Percentiles rank a stretch among this genome's conserved stretches.
phyloP scores from a whole-genome alignment of 2,797 vertebrate genomes.

The Danio aesculapii region DNA sequence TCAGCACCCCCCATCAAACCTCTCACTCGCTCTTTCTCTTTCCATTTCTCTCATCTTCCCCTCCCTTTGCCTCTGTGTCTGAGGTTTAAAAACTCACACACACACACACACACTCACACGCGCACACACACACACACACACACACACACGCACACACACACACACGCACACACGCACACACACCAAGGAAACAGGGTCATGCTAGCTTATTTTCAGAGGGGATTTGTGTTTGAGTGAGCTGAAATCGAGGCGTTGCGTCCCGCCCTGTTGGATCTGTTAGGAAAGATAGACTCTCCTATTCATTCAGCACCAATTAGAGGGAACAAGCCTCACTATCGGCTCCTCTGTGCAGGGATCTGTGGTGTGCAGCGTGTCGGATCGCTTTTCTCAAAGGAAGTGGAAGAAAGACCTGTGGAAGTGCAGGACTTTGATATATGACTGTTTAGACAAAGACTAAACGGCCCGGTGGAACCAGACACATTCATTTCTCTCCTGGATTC shows the following conservation, averaged over 20 bases:
- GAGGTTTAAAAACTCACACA: slow-evolving; percentile 71
- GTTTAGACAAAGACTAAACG: slow-evolving; percentile 22
- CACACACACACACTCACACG: slow-evolving; percentile 19
- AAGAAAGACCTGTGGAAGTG: slow-evolving; percentile 8
- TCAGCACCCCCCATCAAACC: slow-evolving; percentile 52
- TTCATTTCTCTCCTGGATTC: slow-evolving; percentile 1
- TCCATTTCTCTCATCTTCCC: slow-evolving; percentile 63
- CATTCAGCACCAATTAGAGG: slow-evolving; percentile 48
- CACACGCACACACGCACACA: too few species aligned
- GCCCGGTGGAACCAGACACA: not conserved
- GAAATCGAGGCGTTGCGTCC: slow-evolving; percentile 62
- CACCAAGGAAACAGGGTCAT: slow-evolving; percentile 92
- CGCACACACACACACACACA: too few species aligned
- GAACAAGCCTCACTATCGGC: slow-evolving; percentile 33
- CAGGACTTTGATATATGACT: slow-evolving; percentile 6
- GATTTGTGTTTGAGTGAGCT: slow-evolving; percentile 70
- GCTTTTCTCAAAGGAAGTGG: slow-evolving; percentile 27
- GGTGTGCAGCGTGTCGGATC: slow-evolving; percentile 18
- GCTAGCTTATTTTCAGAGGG: slow-evolving; percentile 66
- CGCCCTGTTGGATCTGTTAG: slow-evolving; percentile 38
- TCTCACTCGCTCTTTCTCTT: slow-evolving; percentile 43
- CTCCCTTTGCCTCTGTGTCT: slow-evolving; percentile 33
- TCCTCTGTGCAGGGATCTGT: slow-evolving; percentile 27
- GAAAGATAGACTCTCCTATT: slow-evolving; percentile 48
- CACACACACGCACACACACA: too few species aligned